These are phyloP conservation scores for Amazona vittata DNA, from an alignment of 2,113 vertebrate genomes.

Conservation along the genomic window DNA sequence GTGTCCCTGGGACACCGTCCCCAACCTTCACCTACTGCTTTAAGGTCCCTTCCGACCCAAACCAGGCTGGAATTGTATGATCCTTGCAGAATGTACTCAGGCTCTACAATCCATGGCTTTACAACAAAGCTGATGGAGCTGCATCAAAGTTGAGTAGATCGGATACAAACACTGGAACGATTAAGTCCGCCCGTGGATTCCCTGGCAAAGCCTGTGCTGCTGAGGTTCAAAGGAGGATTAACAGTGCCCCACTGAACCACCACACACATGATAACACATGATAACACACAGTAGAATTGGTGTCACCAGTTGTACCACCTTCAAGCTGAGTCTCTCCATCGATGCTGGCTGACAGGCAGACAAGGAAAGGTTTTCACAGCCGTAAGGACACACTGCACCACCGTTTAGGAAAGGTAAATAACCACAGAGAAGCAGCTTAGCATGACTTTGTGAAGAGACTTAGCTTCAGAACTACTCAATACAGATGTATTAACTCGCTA, in stretches of 20 bases:
- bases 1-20: too few species aligned
- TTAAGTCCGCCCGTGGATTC: neutral
- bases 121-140: neutral
- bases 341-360: neutral
- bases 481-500: neutral
- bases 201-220: neutral
- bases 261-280: fast-evolving
- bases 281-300: neutral
- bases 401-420: neutral
- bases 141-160: neutral
- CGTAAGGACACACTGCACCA: fast-evolving
- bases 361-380: neutral
- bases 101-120: neutral
- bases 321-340: neutral
- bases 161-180: neutral
- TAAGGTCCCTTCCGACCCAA: neutral
- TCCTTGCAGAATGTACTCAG: neutral
- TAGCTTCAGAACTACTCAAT: neutral
- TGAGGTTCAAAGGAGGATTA: neutral
- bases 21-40: too few species aligned
- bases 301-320: neutral
- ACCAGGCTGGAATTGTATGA: neutral
- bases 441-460: neutral
- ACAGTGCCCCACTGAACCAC: neutral
- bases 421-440: neutral